These are phyloP conservation scores for Tenthredo livida DNA, from an alignment of 2,888 invertebrate species.

Conservation along the genomic window DNA sequence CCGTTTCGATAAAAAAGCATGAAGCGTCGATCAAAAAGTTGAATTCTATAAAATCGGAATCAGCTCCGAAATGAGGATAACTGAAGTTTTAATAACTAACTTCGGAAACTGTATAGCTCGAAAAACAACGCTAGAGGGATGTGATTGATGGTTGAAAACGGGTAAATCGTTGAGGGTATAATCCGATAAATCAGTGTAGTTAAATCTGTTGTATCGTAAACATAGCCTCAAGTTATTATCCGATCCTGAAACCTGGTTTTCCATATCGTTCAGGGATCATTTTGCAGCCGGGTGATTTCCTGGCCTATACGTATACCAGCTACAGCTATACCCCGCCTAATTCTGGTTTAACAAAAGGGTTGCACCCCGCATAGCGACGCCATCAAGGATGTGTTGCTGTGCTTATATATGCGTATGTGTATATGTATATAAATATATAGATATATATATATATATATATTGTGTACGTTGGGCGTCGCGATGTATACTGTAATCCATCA, in stretches of 20 bases:
- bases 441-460: neutral
- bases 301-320: neutral
- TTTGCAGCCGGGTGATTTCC: neutral
- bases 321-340: constrained; percentile 13
- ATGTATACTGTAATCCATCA: constrained; percentile 36
- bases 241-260: constrained; percentile 17
- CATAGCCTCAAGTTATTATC: constrained; percentile 29
- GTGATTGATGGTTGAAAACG: neutral
- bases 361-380: constrained; percentile 27
- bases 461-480: neutral
- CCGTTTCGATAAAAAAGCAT: neutral
- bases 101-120: neutral
- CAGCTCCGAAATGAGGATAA: neutral
- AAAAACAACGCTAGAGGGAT: neutral
- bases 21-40: neutral
- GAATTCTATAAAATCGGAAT: neutral
- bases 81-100: neutral
- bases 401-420: neutral
- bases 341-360: constrained; percentile 45
- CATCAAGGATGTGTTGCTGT: neutral
- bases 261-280: constrained; percentile 39
- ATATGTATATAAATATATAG: neutral
- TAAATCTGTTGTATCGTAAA: neutral
- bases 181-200: constrained; percentile 14
- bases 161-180: neutral